Conservation (phyloP, 2,113 vertebrate genomes). For the Okapia johnstoni region DNA sequence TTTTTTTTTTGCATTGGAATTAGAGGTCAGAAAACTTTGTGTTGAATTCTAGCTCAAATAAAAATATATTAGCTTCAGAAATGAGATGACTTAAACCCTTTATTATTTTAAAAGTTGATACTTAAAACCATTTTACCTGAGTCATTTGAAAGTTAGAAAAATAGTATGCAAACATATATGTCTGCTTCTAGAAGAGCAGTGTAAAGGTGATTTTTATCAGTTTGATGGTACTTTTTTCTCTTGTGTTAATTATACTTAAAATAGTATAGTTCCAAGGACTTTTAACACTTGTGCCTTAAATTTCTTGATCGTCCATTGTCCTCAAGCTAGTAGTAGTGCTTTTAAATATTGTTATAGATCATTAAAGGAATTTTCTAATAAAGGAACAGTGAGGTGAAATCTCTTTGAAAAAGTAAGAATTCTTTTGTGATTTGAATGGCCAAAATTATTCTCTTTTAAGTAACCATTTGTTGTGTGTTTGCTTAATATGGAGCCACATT, state of each 20-base stretch:
- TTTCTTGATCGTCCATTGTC: neutral
- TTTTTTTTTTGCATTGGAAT: neutral
- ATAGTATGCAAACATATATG: neutral
- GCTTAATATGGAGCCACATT: neutral
- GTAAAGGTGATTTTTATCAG: neutral
- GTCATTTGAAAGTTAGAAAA: constrained; percentile 10
- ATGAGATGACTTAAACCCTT: neutral
- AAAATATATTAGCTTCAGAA: constrained; percentile 8
- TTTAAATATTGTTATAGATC: constrained; percentile 2
- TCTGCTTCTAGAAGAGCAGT: neutral
- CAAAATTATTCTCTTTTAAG: neutral
- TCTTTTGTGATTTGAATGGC: neutral
- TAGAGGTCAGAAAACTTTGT: neutral
- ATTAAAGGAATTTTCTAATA: constrained; percentile 31
- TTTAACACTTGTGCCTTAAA: neutral
- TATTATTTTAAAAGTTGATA: constrained; percentile 6
- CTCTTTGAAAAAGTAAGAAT: constrained; percentile 21
- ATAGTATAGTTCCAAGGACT: neutral
- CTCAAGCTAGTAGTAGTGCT: neutral
- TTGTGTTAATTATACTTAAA: neutral
- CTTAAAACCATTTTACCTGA: neutral
- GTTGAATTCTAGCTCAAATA: neutral
- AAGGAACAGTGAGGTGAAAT: neutral
- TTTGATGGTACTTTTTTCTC: neutral
- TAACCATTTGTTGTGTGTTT: neutral